Base-by-base conservation (phyloP, 2,888 invertebrate genomes). In the Oxyteleia sp. region DNA sequence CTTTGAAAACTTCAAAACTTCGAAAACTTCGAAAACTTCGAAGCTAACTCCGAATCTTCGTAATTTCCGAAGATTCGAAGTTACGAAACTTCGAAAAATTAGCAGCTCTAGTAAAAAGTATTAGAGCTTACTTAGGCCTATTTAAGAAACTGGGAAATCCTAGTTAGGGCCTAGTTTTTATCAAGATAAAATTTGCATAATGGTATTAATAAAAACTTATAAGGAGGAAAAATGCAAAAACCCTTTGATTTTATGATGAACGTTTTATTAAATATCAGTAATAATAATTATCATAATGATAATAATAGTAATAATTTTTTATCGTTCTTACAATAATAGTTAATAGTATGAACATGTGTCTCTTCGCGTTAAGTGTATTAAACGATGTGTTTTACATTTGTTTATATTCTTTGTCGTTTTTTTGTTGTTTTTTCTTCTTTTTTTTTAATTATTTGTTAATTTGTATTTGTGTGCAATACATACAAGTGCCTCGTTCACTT, bases 211-310 rank as follows among this genome's bases (percentile, higher is more conserved):
- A n/a, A n/a, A n/a, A n/a, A n/a, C n/a, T n/a, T n/a, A n/a, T n/a
- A n/a, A n/a, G n/a, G n/a, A n/a, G n/a, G n/a, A n/a, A n/a, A n/a
- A n/a, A n/a, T n/a, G n/a, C n/a, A n/a, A n/a, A n/a, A n/a, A n/a
- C n/a, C n/a, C n/a, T n/a, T n/a, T n/a, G n/a, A n/a, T 75, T 84
- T 84, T 82, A 79, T 84, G 87, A 89, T 91, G 90, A 90, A 91
- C 89, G 81, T 90, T 91, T 91, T 91, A 91, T 91, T 90, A 86
- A 88, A 88, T 90, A 89, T 90, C 88, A 89, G 87, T 89, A 89
- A 87, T 89, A 90, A 89, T 89, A 87, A 88, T 89, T 87, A 87
- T 88, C 85, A 81, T 89, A 84, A 87, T 84, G 80, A 86, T 89
- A 84, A 86, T 87, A 84, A 84, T 89, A 84, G 84, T 88, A 83